Percentiles rank a stretch among this genome's conserved stretches.
Conservation (phyloP, 2,888 invertebrate genomes). For the Rutpela maculata region DNA sequence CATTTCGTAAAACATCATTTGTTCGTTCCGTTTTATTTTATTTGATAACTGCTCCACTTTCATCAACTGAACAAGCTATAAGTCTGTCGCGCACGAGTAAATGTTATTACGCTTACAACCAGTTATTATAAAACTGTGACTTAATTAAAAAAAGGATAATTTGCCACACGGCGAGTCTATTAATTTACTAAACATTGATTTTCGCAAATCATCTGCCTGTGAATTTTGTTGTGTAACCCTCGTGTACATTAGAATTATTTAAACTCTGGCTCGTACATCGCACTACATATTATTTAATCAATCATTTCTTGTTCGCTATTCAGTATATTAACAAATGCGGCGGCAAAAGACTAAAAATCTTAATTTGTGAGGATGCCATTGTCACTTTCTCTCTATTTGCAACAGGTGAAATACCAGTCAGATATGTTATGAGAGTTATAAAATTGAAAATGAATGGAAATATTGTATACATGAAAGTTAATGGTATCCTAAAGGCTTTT, state of each 20-base stretch:
- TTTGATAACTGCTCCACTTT: too few relatives aligned
- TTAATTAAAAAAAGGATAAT: not conserved
- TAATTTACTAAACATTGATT: not conserved
- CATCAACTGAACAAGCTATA: not conserved
- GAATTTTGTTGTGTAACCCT: not conserved
- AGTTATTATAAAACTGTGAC: not conserved
- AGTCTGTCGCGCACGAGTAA: not conserved
- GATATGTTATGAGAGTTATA: slow-evolving; percentile 10
- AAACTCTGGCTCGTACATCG: not conserved
- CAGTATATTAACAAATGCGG: not conserved
- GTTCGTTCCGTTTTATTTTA: too few relatives aligned
- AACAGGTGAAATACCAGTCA: slow-evolving; percentile 7
- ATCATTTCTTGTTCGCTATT: not conserved
- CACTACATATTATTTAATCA: not conserved
- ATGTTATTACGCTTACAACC: not conserved
- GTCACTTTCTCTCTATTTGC: slow-evolving; percentile 25
- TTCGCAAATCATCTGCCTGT: not conserved
- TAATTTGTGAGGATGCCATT: not conserved
- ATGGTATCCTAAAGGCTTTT: not conserved
- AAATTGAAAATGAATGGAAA: slow-evolving; percentile 16
- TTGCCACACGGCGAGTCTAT: not conserved
- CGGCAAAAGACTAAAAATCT: not conserved
- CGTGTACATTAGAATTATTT: not conserved
- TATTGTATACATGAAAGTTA: slow-evolving; percentile 17
- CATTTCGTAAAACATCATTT: too few relatives aligned